Evolutionary conservation across 2,113 vertebrate species (phyloP).

Genomic region (Papio anubis): DNA sequence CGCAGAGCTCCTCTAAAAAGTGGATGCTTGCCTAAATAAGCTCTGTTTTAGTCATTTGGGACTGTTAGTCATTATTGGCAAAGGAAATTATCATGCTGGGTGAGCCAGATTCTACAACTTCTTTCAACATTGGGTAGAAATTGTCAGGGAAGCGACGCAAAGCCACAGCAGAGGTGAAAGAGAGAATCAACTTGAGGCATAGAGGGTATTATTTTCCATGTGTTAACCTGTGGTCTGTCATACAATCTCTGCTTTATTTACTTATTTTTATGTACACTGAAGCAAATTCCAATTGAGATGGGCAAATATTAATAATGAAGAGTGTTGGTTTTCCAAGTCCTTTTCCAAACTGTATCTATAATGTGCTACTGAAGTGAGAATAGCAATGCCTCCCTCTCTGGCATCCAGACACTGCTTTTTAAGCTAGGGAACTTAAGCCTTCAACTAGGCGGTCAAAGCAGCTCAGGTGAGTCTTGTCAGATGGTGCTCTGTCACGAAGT

Average conservation of each 20-base stretch:
- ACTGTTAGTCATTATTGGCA: conserved; percentile 52
- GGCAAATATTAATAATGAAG: background rate
- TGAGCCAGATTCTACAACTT: conserved; percentile 35
- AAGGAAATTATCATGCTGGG: conserved; percentile 54
- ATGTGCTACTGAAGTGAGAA: background rate
- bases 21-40: background rate
- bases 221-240: background rate
- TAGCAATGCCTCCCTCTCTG: background rate
- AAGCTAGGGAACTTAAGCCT: background rate
- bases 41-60: background rate
- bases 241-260: background rate
- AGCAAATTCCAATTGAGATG: background rate
- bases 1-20: background rate
- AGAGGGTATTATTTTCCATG: background rate
- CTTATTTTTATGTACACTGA: background rate
- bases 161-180: background rate
- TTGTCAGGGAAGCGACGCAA: conserved; percentile 2
- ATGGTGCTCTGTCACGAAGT: background rate
- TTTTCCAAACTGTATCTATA: background rate
- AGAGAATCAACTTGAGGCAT: background rate
- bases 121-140: conserved; percentile 38
- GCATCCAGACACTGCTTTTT: background rate
- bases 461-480: background rate
- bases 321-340: background rate
- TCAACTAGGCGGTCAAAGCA: background rate